Percentiles rank a stretch among this genome's conserved stretches.
Evolutionary conservation across 2,113 vertebrate species (phyloP).

Genomic region (Benthochromis sp.): DNA sequence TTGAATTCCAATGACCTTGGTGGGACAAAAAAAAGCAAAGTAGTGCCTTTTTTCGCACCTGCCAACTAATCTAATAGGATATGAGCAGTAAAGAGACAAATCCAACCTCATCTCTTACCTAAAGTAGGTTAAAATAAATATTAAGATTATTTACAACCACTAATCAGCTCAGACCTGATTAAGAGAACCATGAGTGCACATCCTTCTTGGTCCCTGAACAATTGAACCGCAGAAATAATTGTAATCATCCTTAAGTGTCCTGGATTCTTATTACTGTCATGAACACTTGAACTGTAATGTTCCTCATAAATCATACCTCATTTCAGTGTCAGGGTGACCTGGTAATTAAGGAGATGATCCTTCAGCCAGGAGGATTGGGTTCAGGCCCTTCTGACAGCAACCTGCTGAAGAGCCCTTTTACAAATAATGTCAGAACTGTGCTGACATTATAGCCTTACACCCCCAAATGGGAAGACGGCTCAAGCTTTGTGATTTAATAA

Average conservation of each 20-base stretch:
- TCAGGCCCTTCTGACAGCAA: slow-evolving; percentile 7
- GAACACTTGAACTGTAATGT: slow-evolving; percentile 21
- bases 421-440: slow-evolving; percentile 19
- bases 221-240: background rate
- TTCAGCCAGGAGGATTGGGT: background rate
- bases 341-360: slow-evolving; percentile 32
- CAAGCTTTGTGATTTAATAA: background rate
- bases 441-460: slow-evolving; percentile 14
- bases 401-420: slow-evolving; percentile 1
- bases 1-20: background rate
- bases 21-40: background rate
- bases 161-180: background rate
- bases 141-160: background rate
- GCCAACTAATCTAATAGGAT: background rate
- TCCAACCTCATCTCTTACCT: background rate
- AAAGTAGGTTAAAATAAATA: background rate
- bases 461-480: background rate
- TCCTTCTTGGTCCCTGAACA: background rate
- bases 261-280: slow-evolving; percentile 14
- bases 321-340: slow-evolving; percentile 42
- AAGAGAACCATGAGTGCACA: background rate
- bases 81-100: background rate
- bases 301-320: slow-evolving; percentile 36
- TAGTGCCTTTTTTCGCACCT: background rate
- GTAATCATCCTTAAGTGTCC: slow-evolving; percentile 14